These are phyloP conservation scores for Acronicta alni DNA, from an alignment of 2,888 invertebrate genomes.

Conservation along the genomic window DNA sequence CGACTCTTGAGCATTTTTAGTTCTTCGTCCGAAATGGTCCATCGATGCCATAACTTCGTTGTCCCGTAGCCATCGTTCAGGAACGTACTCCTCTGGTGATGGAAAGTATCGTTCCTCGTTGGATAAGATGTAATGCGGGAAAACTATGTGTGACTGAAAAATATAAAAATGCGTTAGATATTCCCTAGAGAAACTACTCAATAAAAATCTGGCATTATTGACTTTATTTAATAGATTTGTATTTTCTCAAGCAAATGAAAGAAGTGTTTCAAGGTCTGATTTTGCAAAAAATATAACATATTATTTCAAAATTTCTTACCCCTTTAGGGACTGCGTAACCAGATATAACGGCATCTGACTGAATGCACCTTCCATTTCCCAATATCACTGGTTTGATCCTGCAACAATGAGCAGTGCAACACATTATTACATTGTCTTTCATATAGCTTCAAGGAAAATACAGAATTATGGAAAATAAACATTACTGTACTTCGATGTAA, in stretches of 20 bases:
- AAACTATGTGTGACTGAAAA: constrained; percentile 93
- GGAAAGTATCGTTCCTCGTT: constrained; percentile 92
- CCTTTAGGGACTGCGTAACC: constrained; percentile 95
- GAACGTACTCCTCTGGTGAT: constrained; percentile 91
- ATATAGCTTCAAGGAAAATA: constrained; percentile 13
- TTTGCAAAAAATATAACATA: not conserved
- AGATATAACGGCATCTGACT: constrained; percentile 92
- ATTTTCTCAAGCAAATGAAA: too few species aligned
- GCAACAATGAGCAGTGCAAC: constrained; percentile 55
- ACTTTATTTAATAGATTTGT: too few species aligned
- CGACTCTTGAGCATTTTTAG: constrained; percentile 13
- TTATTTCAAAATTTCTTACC: constrained; percentile 81
- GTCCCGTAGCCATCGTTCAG: constrained; percentile 94
- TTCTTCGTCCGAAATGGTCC: constrained; percentile 40
- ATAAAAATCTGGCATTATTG: too few species aligned
- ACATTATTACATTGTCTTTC: not conserved
- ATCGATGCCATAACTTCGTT: constrained; percentile 57
- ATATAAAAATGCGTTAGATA: not conserved
- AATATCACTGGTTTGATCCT: constrained; percentile 95
- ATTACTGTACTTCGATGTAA: not conserved
- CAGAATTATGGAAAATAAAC: not conserved
- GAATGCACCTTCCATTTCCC: constrained; percentile 93
- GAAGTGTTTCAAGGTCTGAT: too few species aligned
- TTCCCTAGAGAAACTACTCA: too few species aligned
- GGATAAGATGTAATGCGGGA: constrained; percentile 94